Percentiles rank a stretch among this genome's conserved stretches.
These are phyloP conservation scores for Mesembrinibis cayennensis DNA, from an alignment of 2,113 vertebrate genomes.

Conservation along the genomic window DNA sequence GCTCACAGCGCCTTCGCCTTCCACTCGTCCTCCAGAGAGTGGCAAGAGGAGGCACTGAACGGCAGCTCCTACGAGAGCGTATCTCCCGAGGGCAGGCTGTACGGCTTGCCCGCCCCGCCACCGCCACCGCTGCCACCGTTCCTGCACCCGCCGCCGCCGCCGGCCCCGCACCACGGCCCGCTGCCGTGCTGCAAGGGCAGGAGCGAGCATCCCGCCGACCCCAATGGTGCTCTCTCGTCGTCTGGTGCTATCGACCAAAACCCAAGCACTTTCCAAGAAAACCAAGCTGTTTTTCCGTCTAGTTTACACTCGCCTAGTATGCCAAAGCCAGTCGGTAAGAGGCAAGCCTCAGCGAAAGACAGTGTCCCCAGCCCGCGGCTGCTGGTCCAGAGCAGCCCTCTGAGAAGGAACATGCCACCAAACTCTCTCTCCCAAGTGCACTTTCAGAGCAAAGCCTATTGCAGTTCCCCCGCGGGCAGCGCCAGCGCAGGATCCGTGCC, in stretches of 20 bases:
- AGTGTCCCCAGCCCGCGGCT: slow-evolving; percentile 74
- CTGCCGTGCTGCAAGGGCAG: slow-evolving; percentile 78
- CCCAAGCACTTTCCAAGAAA: slow-evolving; percentile 82
- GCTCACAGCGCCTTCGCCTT: slow-evolving; percentile 79
- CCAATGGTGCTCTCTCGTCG: slow-evolving; percentile 76
- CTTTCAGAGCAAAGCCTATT: slow-evolving; percentile 84
- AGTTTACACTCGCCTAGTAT: slow-evolving; percentile 77
- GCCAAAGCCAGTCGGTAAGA: slow-evolving; percentile 76
- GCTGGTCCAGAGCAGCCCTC: slow-evolving; percentile 77
- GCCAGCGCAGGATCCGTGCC: slow-evolving; percentile 71
- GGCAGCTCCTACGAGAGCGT: slow-evolving; percentile 69
- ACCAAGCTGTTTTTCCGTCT: slow-evolving; percentile 76
- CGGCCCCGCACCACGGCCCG: slow-evolving; percentile 57
- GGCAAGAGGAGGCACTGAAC: slow-evolving; percentile 73
- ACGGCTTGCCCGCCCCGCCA: slow-evolving; percentile 38
- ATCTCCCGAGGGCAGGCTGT: slow-evolving; percentile 77
- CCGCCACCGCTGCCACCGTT: slow-evolving; percentile 64
- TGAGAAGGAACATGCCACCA: slow-evolving; percentile 81
- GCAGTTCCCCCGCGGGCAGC: slow-evolving; percentile 64
- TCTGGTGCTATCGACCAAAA: slow-evolving; percentile 81
- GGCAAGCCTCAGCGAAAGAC: slow-evolving; percentile 74
- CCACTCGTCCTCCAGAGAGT: slow-evolving; percentile 74
- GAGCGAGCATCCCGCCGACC: slow-evolving; percentile 74
- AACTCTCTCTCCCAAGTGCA: slow-evolving; percentile 82
- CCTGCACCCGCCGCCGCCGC: slow-evolving; percentile 65